Evolutionary conservation across 2,888 invertebrate species (phyloP).

Genomic region (Rotaria macrura): DNA sequence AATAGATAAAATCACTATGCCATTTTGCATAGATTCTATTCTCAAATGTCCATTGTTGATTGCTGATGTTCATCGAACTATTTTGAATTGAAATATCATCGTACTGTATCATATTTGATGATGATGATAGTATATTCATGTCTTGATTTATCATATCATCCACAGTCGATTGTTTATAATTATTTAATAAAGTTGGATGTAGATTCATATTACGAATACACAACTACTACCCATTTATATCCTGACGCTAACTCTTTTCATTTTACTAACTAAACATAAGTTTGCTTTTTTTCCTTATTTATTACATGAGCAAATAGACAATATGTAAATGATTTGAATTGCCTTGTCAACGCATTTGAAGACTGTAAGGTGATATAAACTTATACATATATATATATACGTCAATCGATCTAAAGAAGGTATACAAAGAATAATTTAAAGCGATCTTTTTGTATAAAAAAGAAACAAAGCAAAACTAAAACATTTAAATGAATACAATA

Average conservation of each 20-base stretch:
- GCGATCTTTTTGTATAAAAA: background rate
- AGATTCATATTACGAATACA: background rate
- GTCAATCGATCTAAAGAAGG: background rate
- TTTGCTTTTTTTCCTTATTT: background rate
- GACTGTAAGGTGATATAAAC: background rate
- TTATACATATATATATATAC: too few relatives aligned
- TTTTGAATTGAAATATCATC: background rate
- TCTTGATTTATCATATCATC: background rate
- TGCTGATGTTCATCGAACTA: background rate
- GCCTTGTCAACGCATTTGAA: background rate
- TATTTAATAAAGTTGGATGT: background rate
- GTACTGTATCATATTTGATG: background rate
- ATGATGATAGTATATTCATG: too few relatives aligned
- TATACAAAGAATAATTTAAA: background rate
- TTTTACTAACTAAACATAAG: background rate
- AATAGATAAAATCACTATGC: background rate
- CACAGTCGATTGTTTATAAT: background rate
- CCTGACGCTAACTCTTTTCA: background rate
- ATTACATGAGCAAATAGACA: background rate
- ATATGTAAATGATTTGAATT: constrained; percentile 6
- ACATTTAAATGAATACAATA: background rate
- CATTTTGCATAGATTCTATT: background rate
- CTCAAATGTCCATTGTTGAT: background rate
- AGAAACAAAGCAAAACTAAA: background rate
- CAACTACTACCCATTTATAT: background rate